Percentiles rank a stretch among this genome's conserved stretches.
These are phyloP conservation scores for Dasypogon diadema DNA, from an alignment of 2,888 invertebrate genomes.

Conservation along the genomic window DNA sequence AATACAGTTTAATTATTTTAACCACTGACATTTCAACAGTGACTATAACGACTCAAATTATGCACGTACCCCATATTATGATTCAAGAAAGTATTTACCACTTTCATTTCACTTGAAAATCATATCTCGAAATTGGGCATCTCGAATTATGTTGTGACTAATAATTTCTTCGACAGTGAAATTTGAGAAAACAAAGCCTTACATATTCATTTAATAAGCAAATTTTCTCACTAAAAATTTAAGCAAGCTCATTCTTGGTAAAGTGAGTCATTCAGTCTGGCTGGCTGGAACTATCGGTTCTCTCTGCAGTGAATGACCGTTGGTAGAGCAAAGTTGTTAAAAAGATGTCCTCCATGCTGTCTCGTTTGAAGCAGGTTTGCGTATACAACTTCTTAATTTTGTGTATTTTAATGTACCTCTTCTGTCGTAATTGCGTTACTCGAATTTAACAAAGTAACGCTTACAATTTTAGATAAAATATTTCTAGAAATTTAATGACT, in stretches of 20 bases:
- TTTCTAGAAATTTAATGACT: too few species aligned
- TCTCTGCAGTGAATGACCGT: slow-evolving; percentile 34
- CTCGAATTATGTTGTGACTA: not conserved
- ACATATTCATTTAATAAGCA: slow-evolving; percentile 10
- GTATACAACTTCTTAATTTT: slow-evolving; percentile 7
- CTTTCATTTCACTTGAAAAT: slow-evolving; percentile 5
- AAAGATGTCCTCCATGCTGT: slow-evolving; percentile 21
- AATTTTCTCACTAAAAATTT: not conserved
- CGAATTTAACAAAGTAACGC: too few species aligned
- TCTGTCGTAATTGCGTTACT: too few species aligned
- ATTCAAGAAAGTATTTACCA: too few species aligned
- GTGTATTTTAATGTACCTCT: not conserved
- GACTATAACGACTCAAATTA: not conserved
- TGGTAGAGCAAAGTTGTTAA: not conserved
- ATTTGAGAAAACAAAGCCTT: slow-evolving; percentile 6
- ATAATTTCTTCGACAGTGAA: not conserved
- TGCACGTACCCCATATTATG: not conserved
- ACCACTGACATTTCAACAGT: too few species aligned
- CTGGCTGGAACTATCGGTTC: slow-evolving; percentile 10
- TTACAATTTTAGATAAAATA: too few species aligned
- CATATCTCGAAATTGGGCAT: not conserved
- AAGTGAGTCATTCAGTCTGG: not conserved
- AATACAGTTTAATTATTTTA: not conserved
- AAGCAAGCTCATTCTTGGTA: slow-evolving; percentile 20
- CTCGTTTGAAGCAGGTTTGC: not conserved